Base-by-base conservation (phyloP, 2,113 vertebrate genomes). In the Anolis sagrei region DNA sequence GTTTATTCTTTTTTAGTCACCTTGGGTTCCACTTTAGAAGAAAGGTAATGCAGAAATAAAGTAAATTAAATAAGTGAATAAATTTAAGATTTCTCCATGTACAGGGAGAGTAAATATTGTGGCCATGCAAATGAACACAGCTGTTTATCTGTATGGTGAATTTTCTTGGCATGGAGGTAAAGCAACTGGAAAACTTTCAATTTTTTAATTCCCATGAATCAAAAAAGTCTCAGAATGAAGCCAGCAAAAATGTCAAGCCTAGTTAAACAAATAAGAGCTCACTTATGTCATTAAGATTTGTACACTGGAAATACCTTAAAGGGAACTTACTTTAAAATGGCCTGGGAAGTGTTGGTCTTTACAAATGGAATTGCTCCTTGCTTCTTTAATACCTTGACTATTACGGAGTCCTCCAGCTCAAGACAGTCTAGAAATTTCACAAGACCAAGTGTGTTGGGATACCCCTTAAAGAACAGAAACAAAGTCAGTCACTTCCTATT, bases 311-410 rank as follows among this genome's bases (percentile, higher is more conserved):
- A 49, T n/a, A 5, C 34, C 83, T 78, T 70, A 64, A 75, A 29
- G 0, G 0, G 73, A 58, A 1, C 85, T 96, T 95, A 99, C 98
- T 92, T 98, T 44, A 98, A 88, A 87, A 98, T 95, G 4, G 92
- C 95, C 93, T 99, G 98, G 0, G 97, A 97, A 23, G 98, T 7
- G 81, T 98, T 98, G 92, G 98, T 99, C 93, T 97, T 98, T 91
- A 98, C 96, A 6, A 99, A 99, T 18, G 98, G 97, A 87, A 99
- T 94, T 0, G 97, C 98, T 1, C 98, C 98, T 93, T 98, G 97
- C 87, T 93, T 95, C 96, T 98, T 98, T 80, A 99, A 93, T 84
- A 99, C 97, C 73, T 96, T 93, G n/a, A 98, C 96, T 16, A 98
- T n/a, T 72, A 99, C 92, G 0, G 96, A 95, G 94, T 99, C 97